Percentiles rank a stretch among this genome's conserved stretches.
Conservation (phyloP, 2,797 vertebrate species). For the Orientallactaga sibirica region DNA sequence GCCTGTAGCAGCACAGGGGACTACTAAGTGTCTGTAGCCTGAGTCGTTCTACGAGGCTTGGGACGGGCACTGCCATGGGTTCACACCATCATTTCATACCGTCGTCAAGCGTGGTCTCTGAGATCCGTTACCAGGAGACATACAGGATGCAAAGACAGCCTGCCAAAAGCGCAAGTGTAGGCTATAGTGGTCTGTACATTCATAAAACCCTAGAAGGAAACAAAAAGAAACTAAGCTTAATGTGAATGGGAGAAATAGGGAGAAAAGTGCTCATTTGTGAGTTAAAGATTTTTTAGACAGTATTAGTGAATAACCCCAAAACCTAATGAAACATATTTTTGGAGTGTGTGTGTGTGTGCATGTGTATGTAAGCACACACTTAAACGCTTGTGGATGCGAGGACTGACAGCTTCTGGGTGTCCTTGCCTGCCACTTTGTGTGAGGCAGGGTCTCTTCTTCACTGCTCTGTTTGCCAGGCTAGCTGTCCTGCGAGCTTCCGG, state of each 20-base stretch:
- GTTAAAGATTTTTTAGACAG: neutral
- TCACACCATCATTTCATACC: too few species aligned
- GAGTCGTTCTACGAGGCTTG: neutral
- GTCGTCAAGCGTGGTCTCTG: neutral
- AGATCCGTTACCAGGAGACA: neutral
- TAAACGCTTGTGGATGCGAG: too few species aligned
- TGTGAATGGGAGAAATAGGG: neutral
- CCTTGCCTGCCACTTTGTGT: too few species aligned
- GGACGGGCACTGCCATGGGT: too few species aligned
- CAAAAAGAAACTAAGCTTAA: neutral
- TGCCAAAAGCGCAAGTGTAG: too few species aligned
- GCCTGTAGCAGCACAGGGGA: neutral
- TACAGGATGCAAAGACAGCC: neutral
- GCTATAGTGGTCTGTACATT: too few species aligned
- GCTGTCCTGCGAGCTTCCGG: too few species aligned
- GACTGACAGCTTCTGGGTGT: too few species aligned
- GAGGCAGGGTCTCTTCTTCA: too few species aligned
- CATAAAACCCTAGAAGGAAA: neutral
- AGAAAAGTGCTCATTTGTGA: too few species aligned
- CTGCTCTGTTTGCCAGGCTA: too few species aligned
- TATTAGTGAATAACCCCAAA: neutral
- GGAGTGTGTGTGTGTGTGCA: neutral
- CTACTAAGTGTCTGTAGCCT: neutral
- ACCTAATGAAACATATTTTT: too few species aligned
- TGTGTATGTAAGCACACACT: neutral